Evolutionary conservation across 2,797 vertebrate species (phyloP).

Genomic region (Luscinia megarhynchos): DNA sequence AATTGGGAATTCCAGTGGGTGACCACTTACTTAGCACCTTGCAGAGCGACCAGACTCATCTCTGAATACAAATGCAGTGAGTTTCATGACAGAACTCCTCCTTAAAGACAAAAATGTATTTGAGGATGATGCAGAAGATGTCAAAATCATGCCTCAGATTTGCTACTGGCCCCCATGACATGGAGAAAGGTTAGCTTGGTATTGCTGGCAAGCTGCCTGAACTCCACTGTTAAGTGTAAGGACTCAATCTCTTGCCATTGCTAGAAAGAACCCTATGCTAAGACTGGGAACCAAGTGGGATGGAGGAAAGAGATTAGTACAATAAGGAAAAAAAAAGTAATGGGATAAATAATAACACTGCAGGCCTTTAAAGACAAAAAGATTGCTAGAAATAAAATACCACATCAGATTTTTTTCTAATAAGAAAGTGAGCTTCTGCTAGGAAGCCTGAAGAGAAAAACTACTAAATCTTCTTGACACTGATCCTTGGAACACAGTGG

Average conservation of each 20-base stretch:
- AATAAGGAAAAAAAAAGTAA: background rate
- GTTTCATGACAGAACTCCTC: background rate
- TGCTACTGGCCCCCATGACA: background rate
- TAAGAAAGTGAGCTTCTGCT: constrained; percentile 18
- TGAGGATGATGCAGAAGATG: background rate
- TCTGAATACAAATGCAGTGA: background rate
- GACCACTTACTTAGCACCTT: background rate
- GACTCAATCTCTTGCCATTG: background rate
- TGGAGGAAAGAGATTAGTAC: background rate
- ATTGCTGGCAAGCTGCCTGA: constrained; percentile 15
- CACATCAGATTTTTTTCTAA: constrained; percentile 17
- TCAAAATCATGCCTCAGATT: background rate
- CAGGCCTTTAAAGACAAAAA: constrained; percentile 32
- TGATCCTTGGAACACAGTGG: constrained; percentile 18
- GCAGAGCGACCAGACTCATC: background rate
- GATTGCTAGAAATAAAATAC: constrained; percentile 26
- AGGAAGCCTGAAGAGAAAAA: constrained; percentile 36
- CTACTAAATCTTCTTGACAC: background rate
- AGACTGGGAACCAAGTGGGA: background rate
- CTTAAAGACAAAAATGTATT: background rate
- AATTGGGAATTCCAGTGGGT: constrained; percentile 29
- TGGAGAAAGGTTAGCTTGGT: background rate
- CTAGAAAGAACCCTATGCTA: background rate
- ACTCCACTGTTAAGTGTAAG: background rate
- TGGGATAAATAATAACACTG: constrained; percentile 7